Percentiles rank a stretch among this genome's conserved stretches.
phyloP scores from a whole-genome alignment of 2,113 vertebrate genomes.

The Ranitomeya imitator region DNA sequence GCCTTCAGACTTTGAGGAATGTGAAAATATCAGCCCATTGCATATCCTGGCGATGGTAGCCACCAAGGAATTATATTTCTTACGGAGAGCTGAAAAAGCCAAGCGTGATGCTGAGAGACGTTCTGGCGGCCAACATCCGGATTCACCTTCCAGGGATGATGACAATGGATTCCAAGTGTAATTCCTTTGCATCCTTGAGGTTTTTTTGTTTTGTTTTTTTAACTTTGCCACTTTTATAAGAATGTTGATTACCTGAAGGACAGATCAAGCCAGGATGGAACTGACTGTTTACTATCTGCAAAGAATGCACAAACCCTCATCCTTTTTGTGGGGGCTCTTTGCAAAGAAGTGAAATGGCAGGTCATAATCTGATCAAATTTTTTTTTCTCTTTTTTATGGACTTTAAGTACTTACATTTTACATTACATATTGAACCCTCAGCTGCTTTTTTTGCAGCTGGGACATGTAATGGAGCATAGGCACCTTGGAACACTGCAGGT shows the following conservation, averaged over 20 bases:
- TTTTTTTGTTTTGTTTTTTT: background rate
- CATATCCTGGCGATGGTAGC: conserved; percentile 37
- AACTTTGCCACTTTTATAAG: background rate
- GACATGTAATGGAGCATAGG: background rate
- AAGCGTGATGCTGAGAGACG: background rate
- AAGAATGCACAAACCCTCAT: conserved; percentile 22
- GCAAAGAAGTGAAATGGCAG: background rate
- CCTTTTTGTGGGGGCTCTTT: background rate
- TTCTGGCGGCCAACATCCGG: background rate
- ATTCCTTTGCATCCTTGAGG: background rate
- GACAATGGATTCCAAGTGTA: background rate
- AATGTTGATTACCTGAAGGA: background rate
- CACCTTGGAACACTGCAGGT: conserved; percentile 47
- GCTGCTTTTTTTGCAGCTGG: background rate
- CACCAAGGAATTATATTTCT: background rate
- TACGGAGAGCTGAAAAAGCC: conserved; percentile 5
- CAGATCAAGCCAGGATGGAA: background rate
- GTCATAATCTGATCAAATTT: background rate
- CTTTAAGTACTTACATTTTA: conserved; percentile 32
- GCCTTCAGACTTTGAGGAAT: conserved; percentile 80
- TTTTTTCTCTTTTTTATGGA: background rate
- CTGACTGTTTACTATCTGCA: background rate
- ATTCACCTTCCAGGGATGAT: background rate
- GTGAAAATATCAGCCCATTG: background rate
- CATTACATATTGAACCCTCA: background rate